Evolutionary conservation across 2,797 vertebrate species (phyloP).

Genomic region (Crossoptilon crossoptilon): DNA sequence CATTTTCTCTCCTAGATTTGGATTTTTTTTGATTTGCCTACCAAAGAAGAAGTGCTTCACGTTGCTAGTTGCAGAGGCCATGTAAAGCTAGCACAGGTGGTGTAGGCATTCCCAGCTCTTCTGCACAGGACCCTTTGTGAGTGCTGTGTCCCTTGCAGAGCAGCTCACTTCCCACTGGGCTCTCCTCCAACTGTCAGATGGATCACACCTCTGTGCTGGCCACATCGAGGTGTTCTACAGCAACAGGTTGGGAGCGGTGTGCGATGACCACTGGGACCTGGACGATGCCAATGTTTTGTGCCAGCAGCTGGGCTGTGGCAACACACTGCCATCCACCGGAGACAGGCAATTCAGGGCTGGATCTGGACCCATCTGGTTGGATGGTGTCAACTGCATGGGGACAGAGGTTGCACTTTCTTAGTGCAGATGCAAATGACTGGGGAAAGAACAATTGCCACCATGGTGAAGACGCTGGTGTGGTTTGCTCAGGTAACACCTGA

Average conservation of each 20-base stretch:
- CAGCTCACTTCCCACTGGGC: not conserved
- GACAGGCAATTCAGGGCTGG: not conserved
- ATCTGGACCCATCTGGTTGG: slow-evolving; percentile 21
- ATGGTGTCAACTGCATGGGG: not conserved
- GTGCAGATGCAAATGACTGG: not conserved
- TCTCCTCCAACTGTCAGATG: not conserved
- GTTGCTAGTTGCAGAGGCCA: not conserved
- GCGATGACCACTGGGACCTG: slow-evolving; percentile 13
- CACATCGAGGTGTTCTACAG: slow-evolving; percentile 19
- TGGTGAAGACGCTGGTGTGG: not conserved
- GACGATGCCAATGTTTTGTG: slow-evolving; percentile 4
- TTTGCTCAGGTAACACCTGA: not conserved
- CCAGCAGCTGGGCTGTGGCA: not conserved
- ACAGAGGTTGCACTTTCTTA: not conserved
- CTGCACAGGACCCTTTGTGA: rapidly evolving
- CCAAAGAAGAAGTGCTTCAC: not conserved
- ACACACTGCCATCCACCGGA: not conserved
- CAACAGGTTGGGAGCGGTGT: slow-evolving; percentile 7
- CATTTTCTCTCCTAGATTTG: not conserved
- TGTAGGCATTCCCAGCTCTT: not conserved
- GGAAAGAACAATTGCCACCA: slow-evolving; percentile 34
- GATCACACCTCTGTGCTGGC: not conserved
- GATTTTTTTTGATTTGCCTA: not conserved
- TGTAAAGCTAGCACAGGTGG: rapidly evolving
- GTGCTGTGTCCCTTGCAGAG: not conserved